phyloP scores from a whole-genome alignment of 2,888 invertebrate species.

The Leptopilina drosophilae region DNA sequence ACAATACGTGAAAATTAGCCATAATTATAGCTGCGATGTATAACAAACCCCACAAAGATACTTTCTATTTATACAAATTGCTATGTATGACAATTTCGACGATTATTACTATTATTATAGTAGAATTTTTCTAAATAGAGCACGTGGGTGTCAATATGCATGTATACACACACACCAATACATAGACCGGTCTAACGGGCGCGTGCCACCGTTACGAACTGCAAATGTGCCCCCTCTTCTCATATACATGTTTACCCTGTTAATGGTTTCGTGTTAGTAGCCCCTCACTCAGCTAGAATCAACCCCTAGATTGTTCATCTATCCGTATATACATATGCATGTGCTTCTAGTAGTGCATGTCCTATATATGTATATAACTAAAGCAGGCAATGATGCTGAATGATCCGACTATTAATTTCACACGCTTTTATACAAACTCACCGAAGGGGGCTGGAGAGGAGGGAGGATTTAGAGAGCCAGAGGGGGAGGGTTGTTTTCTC shows the following conservation, averaged over 20 bases:
- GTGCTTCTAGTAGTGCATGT: neutral
- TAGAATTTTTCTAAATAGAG: slow-evolving; percentile 35
- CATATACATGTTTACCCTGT: slow-evolving; percentile 37
- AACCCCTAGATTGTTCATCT: slow-evolving; percentile 28
- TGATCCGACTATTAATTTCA: slow-evolving; percentile 39
- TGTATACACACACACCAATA: neutral
- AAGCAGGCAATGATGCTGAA: slow-evolving; percentile 38
- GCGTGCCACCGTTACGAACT: slow-evolving; percentile 69
- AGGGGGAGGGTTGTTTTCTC: no score
- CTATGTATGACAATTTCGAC: neutral
- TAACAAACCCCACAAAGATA: no score
- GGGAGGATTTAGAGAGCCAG: no score
- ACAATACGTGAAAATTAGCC: no score
- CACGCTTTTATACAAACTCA: slow-evolving; percentile 4
- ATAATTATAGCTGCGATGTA: no score
- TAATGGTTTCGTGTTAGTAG: slow-evolving; percentile 32
- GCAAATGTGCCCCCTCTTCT: slow-evolving; percentile 55
- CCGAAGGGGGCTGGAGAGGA: neutral
- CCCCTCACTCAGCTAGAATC: slow-evolving; percentile 2
- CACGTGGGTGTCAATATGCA: slow-evolving; percentile 60
- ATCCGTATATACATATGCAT: neutral
- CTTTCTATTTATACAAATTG: neutral
- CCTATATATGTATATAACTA: neutral
- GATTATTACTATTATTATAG: neutral
- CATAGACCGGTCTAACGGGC: slow-evolving; percentile 64